phyloP scores from a whole-genome alignment of 2,113 vertebrate genomes.

The Columbina picui region DNA sequence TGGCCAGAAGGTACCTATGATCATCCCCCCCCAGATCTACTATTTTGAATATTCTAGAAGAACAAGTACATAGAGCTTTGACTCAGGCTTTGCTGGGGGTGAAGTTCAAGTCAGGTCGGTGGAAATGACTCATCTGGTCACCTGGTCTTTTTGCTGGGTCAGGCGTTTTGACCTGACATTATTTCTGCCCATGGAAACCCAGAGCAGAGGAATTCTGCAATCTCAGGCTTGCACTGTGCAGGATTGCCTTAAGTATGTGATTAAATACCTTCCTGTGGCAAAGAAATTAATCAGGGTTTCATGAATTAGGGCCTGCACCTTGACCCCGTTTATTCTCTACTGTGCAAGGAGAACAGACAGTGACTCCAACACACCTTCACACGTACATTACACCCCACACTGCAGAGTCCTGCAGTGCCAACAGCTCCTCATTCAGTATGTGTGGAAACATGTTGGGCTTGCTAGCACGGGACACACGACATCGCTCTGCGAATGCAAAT shows the following conservation, averaged over 20 bases:
- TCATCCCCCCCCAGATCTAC: too few species aligned
- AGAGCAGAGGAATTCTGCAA: not conserved
- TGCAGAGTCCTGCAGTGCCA: not conserved
- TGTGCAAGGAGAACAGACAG: not conserved
- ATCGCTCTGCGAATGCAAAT: not conserved
- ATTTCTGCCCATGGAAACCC: not conserved
- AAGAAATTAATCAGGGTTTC: not conserved
- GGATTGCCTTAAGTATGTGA: not conserved
- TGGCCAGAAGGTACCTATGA: not conserved
- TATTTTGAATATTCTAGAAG: not conserved
- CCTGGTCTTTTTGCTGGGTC: not conserved
- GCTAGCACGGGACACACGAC: not conserved
- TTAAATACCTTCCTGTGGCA: not conserved
- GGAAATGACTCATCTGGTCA: not conserved
- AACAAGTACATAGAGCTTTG: not conserved
- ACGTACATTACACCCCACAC: fast-evolving
- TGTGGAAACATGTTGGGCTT: not conserved
- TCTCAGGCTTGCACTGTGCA: not conserved
- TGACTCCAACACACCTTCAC: not conserved
- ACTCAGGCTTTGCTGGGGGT: not conserved
- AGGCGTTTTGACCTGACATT: not conserved
- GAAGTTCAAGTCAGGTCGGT: not conserved
- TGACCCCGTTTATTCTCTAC: not conserved
- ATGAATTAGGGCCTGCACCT: not conserved
- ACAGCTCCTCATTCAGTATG: not conserved